phyloP scores from a whole-genome alignment of 2,888 invertebrate species.

The Digitonthophagus gazella region DNA sequence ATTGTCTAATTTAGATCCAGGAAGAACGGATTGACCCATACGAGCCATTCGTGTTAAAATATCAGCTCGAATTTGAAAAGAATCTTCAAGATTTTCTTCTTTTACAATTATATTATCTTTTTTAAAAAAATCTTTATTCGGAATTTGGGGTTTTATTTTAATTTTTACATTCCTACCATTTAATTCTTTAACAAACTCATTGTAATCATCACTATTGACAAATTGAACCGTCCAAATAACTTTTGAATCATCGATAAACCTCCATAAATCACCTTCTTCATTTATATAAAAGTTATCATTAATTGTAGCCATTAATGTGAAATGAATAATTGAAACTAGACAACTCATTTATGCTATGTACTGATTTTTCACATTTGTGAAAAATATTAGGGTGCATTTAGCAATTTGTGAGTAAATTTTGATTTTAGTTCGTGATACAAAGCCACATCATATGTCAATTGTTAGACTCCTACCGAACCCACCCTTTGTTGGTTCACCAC shows the following conservation, averaged over 20 bases:
- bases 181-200: slow-evolving; percentile 36
- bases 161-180: slow-evolving; percentile 20
- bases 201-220: slow-evolving; percentile 36
- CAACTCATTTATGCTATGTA: too few species aligned
- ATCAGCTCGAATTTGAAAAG: slow-evolving; percentile 46
- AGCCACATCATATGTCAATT: too few species aligned
- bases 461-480: too few species aligned
- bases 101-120: slow-evolving; percentile 8
- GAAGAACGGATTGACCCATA: slow-evolving; percentile 56
- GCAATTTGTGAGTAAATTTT: too few species aligned
- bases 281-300: slow-evolving; percentile 33
- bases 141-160: too few species aligned
- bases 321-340: too few species aligned
- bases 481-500: too few species aligned
- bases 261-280: slow-evolving; percentile 41
- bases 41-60: slow-evolving; percentile 59
- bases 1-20: slow-evolving; percentile 31
- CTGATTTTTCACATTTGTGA: too few species aligned
- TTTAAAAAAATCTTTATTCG: background rate
- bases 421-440: too few species aligned
- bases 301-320: slow-evolving; percentile 39
- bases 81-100: background rate
- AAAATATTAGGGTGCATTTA: too few species aligned
- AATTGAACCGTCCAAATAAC: slow-evolving; percentile 45
- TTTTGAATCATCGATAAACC: slow-evolving; percentile 42